A percentile compares a stretch with the other conserved stretches of the same genome.
These are phyloP conservation scores for Drosophila yakuba DNA, from an alignment of 1,140 invertebrate species.

Conservation along the genomic window DNA sequence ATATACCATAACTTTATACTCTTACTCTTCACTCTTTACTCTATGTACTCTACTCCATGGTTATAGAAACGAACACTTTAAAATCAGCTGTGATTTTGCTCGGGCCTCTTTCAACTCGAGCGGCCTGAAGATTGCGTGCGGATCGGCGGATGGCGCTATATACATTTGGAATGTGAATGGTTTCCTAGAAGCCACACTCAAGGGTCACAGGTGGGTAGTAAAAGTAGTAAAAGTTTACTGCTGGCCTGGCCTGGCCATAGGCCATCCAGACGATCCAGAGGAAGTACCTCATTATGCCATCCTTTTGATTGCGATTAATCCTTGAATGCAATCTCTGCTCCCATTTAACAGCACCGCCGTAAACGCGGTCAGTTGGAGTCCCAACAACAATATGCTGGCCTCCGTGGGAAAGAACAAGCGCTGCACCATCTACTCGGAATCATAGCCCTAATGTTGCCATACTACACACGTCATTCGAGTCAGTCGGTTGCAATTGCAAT, in stretches of 20 bases:
- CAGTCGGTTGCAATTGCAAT: conserved; percentile 24
- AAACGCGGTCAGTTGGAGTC: conserved; percentile 96
- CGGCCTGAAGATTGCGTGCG: conserved; percentile 94
- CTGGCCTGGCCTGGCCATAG: too few species aligned
- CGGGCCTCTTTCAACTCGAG: conserved; percentile 96
- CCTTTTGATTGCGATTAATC: neutral
- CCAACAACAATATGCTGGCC: conserved; percentile 92
- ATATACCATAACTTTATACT: neutral
- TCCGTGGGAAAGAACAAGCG: conserved; percentile 94
- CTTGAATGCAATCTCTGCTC: conserved; percentile 3
- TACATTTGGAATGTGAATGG: conserved; percentile 95
- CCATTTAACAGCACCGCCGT: conserved; percentile 90
- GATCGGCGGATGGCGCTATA: conserved; percentile 94
- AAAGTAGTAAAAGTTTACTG: neutral
- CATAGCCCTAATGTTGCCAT: conserved; percentile 64
- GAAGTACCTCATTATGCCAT: neutral
- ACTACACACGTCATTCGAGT: conserved; percentile 8
- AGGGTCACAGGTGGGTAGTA: conserved; percentile 93
- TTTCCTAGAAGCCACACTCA: conserved; percentile 92
- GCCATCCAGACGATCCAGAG: neutral
- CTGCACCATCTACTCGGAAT: conserved; percentile 93
- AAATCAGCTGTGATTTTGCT: conserved; percentile 97
- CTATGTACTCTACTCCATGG: conserved; percentile 64
- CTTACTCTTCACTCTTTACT: neutral
- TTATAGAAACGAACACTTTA: conserved; percentile 95